Evolutionary conservation across 2,888 invertebrate genomes (phyloP).

Genomic region (Xylophagus ater): DNA sequence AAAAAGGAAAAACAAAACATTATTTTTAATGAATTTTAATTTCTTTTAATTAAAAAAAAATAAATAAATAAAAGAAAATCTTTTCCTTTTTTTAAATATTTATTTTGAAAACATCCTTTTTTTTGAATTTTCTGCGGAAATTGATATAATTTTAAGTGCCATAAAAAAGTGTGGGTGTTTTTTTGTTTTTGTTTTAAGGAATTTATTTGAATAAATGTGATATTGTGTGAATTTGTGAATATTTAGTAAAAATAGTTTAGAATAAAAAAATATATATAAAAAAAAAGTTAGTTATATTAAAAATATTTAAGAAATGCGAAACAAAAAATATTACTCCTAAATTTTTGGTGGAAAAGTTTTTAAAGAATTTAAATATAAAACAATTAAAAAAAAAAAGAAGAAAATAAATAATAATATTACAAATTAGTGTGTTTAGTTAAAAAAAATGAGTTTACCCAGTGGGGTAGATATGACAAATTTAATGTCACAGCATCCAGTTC

Average conservation of each 20-base stretch:
- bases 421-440: conserved; percentile 2
- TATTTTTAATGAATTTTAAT: no score
- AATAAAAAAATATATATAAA: conserved; percentile 4
- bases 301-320: conserved; percentile 6
- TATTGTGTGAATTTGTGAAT: no score
- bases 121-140: no score
- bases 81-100: no score
- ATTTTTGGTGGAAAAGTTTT: neutral
- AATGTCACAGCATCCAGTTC: conserved; percentile 74
- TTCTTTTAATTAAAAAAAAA: no score
- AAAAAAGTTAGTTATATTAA: conserved; percentile 4
- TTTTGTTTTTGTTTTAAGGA: no score
- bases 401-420: neutral
- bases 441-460: conserved; percentile 68
- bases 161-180: neutral
- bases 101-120: no score
- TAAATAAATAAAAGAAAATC: no score
- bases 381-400: neutral
- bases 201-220: no score
- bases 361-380: neutral
- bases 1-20: no score
- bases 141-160: neutral
- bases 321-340: conserved; percentile 9
- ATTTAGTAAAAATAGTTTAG: no score
- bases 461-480: conserved; percentile 78